Base-by-base conservation (phyloP, 2,797 vertebrate genomes). In the Momotus momota region DNA sequence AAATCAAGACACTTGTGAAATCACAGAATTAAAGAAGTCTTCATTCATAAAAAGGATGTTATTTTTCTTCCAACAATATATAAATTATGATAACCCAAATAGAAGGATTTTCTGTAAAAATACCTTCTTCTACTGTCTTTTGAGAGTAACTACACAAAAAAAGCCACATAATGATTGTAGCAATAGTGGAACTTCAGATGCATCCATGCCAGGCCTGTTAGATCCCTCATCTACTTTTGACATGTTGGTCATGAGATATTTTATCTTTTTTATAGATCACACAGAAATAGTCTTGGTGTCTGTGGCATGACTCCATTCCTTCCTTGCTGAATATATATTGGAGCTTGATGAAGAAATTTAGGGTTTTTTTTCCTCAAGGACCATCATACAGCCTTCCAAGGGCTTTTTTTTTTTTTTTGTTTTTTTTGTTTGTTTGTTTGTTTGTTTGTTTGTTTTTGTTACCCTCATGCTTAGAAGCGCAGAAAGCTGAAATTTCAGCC, bases 151-250 rank as follows among this genome's bases (percentile, higher is more conserved):
- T 52, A 38, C 5, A 38, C 10, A 31, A 55, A 83, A 38, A 92
- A 52, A 52, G 8, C 3, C 33, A 7, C 78, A 45, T 52, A 81
- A 71, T 66, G 27, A 21, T 73, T 29, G 48, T 12, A 88, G 66
- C 14, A 77, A 29, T 4, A 55, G 35, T 17, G 33, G 25, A 45
- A 75, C 40, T 77, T 79, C 0, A 4, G 41, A 45, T 61, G 31
- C 19, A 79, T 57, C n/a, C n/a, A 22, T 70, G 48, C 12, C 52
- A 61, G 26, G 48, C 23, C 22, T 38, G 29, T 62, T 72, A 70
- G 31, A 83, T 26, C n/a, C 84, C 25, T 94, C 55, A 60, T 51
- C 43, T 88, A 40, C 14, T 95, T 96, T 77, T 86, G 62, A 91
- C 51, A 86, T 1, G 1, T 51, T 0, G 2, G 55, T 73, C 62